Conservation (phyloP, 2,797 vertebrate genomes). For the Arctocebus calabarensis region DNA sequence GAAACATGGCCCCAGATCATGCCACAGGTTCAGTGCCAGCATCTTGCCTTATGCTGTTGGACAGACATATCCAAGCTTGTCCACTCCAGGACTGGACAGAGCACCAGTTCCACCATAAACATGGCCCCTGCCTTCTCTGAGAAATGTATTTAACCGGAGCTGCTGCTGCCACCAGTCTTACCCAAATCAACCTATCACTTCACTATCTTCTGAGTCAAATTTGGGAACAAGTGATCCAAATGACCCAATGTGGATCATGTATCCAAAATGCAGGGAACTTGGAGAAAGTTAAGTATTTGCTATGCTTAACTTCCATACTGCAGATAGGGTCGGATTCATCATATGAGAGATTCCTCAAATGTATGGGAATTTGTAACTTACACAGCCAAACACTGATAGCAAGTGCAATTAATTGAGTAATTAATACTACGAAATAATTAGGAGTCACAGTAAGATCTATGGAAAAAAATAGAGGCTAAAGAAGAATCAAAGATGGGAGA, state of each 20-base stretch:
- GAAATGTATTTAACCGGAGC: background rate
- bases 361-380: background rate
- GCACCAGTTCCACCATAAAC: background rate
- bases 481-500: background rate
- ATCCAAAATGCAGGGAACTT: background rate
- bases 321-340: background rate
- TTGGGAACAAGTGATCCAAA: background rate
- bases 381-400: background rate
- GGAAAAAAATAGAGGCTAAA: background rate
- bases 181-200: background rate
- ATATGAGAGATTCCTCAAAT: background rate
- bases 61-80: background rate
- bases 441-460: background rate
- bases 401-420: background rate
- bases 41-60: background rate
- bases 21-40: background rate
- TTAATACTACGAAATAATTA: background rate
- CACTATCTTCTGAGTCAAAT: background rate
- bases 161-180: background rate
- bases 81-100: rapidly evolving
- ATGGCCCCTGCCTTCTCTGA: background rate
- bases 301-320: background rate
- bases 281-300: background rate
- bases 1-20: background rate
- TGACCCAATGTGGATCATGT: background rate